These are phyloP conservation scores for Pocillopora meandrina DNA, from an alignment of 92 coral and sea anemone species.

Conservation along the genomic window DNA sequence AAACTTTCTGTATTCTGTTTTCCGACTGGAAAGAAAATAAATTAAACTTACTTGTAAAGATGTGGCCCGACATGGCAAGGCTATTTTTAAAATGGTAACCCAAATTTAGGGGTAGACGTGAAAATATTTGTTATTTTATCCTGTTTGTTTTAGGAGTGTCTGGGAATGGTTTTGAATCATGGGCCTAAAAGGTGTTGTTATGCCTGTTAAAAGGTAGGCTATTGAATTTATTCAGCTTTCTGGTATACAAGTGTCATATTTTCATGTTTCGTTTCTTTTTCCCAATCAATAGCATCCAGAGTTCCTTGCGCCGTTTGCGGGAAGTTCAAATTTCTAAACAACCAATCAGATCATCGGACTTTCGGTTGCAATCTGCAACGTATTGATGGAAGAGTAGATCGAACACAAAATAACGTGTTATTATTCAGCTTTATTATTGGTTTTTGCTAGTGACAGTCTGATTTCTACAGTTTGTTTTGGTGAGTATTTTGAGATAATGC, in stretches of 20 bases:
- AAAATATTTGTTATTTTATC: not conserved
- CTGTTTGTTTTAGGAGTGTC: not conserved
- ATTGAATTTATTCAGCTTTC: not conserved
- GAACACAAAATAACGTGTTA: not conserved
- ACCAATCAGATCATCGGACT: slow-evolving; percentile 54
- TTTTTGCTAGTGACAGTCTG: not conserved
- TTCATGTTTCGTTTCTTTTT: not conserved
- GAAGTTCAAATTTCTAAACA: slow-evolving; percentile 55
- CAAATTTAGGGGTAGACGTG: not conserved
- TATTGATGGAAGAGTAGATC: not conserved
- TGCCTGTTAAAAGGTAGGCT: not conserved
- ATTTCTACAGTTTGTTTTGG: not conserved
- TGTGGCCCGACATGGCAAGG: not conserved
- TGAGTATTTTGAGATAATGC: not conserved
- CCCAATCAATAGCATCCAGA: slow-evolving; percentile 28
- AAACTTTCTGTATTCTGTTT: not conserved
- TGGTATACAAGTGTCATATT: not conserved
- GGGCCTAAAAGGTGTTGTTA: not conserved
- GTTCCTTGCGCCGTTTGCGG: slow-evolving; percentile 45
- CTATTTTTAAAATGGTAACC: not conserved
- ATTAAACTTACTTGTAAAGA: no score
- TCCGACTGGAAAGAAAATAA: not conserved
- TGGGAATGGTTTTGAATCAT: not conserved
- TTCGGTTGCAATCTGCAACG: not conserved
- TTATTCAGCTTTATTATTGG: not conserved